phyloP scores from a whole-genome alignment of 2,113 vertebrate genomes.

The Sialia sialis region DNA sequence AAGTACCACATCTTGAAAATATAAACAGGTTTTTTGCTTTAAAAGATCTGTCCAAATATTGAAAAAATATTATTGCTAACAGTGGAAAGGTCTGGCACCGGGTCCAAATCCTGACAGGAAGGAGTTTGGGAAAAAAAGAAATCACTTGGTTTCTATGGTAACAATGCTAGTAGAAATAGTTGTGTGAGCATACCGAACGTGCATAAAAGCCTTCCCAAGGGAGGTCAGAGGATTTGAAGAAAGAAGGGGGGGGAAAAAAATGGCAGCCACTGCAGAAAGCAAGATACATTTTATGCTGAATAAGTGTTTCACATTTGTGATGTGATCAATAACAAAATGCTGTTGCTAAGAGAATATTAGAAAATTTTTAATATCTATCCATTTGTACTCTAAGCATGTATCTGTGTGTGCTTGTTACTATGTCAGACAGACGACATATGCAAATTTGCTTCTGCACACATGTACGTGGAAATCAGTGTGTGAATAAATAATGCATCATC shows the following conservation, averaged over 20 bases:
- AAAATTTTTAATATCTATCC: not conserved
- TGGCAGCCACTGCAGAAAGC: slow-evolving; percentile 26
- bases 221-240: slow-evolving; percentile 67
- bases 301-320: slow-evolving; percentile 51
- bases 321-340: not conserved
- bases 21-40: slow-evolving; percentile 47
- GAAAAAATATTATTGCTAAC: slow-evolving; percentile 64
- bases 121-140: not conserved
- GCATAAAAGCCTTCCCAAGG: slow-evolving; percentile 74
- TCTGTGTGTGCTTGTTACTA: not conserved
- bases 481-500: slow-evolving; percentile 9
- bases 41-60: slow-evolving; percentile 68
- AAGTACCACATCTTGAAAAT: slow-evolving; percentile 37
- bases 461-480: not conserved
- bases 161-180: slow-evolving; percentile 72
- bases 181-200: slow-evolving; percentile 74
- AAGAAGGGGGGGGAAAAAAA: not conserved
- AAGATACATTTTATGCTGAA: slow-evolving; percentile 57
- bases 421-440: not conserved
- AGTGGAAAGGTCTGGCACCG: slow-evolving; percentile 66
- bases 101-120: slow-evolving; percentile 55
- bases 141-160: slow-evolving; percentile 69
- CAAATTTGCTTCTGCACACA: not conserved
- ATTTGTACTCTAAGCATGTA: not conserved
- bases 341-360: not conserved